Base-by-base conservation (phyloP, 2,797 vertebrate species). In the Alfaro cultratus region DNA sequence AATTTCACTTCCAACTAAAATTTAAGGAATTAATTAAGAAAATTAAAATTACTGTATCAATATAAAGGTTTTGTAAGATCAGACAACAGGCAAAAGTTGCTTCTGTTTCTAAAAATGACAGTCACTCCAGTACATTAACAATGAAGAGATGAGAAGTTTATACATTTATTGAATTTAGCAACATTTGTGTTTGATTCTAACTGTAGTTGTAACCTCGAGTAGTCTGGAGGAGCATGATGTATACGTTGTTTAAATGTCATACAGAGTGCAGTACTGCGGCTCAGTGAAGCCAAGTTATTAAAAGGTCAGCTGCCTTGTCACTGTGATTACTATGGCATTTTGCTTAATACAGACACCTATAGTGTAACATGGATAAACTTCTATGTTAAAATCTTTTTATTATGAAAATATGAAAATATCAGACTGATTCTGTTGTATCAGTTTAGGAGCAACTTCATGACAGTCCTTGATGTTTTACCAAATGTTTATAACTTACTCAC, bases 251-350 rank as follows among this genome's bases (percentile, higher is more conserved):
- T 51, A 51, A 77, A 77, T 68, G 62, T 67, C 31, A 68, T 67
- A 51, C 43, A 49, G 12, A 26, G 21, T 3, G 8, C 12, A 67
- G 21, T 39, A 26, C 45, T 23, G 31, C 3, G 15, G 31, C 45
- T 26, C 45, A 39, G 43, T 67, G 29, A 67, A 71, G 26, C 41
- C 68, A 45, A n/a, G 41, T n/a, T 67, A 67, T 49, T 67, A 49
- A 76, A 76, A 76, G 45, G 60, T 47, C 60, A 76, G 10, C 41
- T 10, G 10, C 15, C 53, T 73, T 76, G 29, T 47, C 43, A 46
- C 5, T 39, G 34, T 76, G 60, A 67, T 76, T 49, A 77, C 36
- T 15, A 15, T 51, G 55, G 45, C 31, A 68, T 77, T 77, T 51
- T 39, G 45, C 49, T 62, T 36, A 12, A 67, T 67, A 34, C 46